Evolutionary conservation across 2,888 invertebrate genomes (phyloP).

Genomic region (Lapara coniferarum): DNA sequence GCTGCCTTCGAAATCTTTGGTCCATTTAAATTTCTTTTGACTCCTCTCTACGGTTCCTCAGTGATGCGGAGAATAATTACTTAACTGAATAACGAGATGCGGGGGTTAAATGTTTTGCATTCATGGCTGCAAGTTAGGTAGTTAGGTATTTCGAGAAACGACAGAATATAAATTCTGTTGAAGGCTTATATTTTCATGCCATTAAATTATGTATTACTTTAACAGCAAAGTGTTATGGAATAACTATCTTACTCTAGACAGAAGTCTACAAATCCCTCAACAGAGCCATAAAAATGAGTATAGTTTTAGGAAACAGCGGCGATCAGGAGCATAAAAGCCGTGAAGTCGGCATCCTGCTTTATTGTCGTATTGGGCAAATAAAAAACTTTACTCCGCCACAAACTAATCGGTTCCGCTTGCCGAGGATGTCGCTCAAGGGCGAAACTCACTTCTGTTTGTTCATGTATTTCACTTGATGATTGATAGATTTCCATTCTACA

Average conservation of each 20-base stretch:
- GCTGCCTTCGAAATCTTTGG: not conserved
- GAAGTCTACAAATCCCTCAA: not conserved
- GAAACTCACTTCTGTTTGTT: conserved; percentile 60
- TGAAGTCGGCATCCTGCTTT: conserved; percentile 79
- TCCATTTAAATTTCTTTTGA: not conserved
- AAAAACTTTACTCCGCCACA: conserved; percentile 53
- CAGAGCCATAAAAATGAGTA: not conserved
- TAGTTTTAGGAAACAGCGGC: conserved; percentile 61
- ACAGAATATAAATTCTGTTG: too few species aligned
- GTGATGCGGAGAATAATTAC: not conserved
- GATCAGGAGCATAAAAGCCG: conserved; percentile 72
- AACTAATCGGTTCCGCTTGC: conserved; percentile 76
- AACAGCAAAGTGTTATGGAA: too few species aligned
- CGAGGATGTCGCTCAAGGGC: conserved; percentile 81
- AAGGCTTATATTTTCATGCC: too few species aligned
- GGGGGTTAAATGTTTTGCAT: not conserved
- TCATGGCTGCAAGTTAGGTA: not conserved
- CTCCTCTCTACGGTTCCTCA: not conserved
- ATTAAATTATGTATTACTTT: too few species aligned
- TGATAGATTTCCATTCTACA: conserved; percentile 2
- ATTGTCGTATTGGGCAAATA: conserved; percentile 65
- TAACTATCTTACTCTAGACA: too few species aligned
- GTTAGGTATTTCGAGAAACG: too few species aligned
- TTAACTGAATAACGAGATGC: not conserved
- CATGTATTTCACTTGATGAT: conserved; percentile 7